Evolutionary conservation across 2,888 invertebrate species (phyloP).

Genomic region (Erpobdella octoculata): DNA sequence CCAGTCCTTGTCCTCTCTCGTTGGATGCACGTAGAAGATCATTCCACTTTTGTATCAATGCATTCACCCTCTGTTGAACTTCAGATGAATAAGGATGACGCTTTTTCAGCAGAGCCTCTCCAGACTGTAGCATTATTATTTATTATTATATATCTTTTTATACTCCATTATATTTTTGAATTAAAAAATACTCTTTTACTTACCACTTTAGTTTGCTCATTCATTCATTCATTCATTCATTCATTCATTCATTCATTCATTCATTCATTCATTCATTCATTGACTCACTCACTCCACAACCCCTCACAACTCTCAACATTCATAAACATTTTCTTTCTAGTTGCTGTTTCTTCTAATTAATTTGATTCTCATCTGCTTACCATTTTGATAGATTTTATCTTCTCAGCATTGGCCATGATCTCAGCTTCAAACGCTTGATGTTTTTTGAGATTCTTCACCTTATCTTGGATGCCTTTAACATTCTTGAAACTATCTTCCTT

Average conservation of each 20-base stretch:
- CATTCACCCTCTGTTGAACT: conserved; percentile 61
- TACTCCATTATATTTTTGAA: too few species aligned
- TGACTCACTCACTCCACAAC: too few species aligned
- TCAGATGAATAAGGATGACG: conserved; percentile 66
- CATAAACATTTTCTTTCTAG: too few species aligned
- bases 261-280: too few species aligned
- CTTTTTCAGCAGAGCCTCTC: conserved; percentile 64
- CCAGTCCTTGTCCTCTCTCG: conserved; percentile 70
- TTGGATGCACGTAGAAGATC: conserved; percentile 66
- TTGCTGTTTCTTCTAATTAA: neutral
- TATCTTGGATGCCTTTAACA: conserved; percentile 75
- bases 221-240: too few species aligned
- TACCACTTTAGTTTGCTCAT: too few species aligned
- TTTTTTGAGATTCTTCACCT: conserved; percentile 62
- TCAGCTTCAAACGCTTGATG: conserved; percentile 56
- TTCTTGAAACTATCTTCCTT: conserved; percentile 66
- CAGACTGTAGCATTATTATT: conserved; percentile 51
- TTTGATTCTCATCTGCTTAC: conserved; percentile 7
- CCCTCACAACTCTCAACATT: too few species aligned
- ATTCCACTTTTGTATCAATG: conserved; percentile 68
- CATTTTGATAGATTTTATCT: conserved; percentile 70
- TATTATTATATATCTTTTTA: too few species aligned
- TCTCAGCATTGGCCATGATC: conserved; percentile 60
- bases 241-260: too few species aligned
- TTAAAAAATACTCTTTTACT: too few species aligned